phyloP scores from a whole-genome alignment of 2,113 vertebrate species.

The Microtus richardsoni region DNA sequence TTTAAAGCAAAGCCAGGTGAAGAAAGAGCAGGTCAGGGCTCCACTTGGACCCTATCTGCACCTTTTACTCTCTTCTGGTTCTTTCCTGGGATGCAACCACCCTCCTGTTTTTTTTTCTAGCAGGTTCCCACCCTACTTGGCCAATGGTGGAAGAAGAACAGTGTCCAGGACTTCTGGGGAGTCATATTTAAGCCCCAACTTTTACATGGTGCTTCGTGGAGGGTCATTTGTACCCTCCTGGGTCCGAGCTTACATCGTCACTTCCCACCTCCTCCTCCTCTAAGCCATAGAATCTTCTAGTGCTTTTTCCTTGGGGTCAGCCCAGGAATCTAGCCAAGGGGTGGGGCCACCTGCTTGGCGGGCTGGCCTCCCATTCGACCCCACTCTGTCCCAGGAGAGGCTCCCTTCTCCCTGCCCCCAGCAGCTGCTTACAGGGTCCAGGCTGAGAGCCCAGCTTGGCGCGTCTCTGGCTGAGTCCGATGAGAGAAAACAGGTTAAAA shows the following conservation, averaged over 20 bases:
- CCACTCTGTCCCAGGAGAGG: constrained; percentile 56
- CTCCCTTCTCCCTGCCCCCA: constrained; percentile 69
- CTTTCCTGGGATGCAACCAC: not conserved
- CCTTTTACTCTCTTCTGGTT: not conserved
- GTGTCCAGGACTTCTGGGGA: not conserved
- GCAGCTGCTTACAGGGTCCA: constrained; percentile 76
- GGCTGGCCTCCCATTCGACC: constrained; percentile 39
- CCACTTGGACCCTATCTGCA: not conserved
- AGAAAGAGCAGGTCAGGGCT: not conserved
- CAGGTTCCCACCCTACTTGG: not conserved
- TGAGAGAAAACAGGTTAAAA: constrained; percentile 81
- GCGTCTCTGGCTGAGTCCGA: constrained; percentile 71
- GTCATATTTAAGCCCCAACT: not conserved
- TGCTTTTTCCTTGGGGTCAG: constrained; percentile 64
- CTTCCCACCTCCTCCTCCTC: constrained; percentile 38
- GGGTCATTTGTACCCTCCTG: not conserved
- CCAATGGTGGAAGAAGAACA: no score
- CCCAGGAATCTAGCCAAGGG: constrained; percentile 71
- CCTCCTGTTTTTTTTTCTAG: not conserved
- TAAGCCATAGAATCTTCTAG: constrained; percentile 54
- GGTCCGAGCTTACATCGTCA: not conserved
- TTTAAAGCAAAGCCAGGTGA: not conserved
- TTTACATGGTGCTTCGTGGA: not conserved
- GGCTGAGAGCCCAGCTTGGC: constrained; percentile 76
- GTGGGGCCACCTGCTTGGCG: constrained; percentile 75